These are phyloP conservation scores for Drosophila setosimentum DNA, from an alignment of 2,888 invertebrate genomes.

Conservation along the genomic window DNA sequence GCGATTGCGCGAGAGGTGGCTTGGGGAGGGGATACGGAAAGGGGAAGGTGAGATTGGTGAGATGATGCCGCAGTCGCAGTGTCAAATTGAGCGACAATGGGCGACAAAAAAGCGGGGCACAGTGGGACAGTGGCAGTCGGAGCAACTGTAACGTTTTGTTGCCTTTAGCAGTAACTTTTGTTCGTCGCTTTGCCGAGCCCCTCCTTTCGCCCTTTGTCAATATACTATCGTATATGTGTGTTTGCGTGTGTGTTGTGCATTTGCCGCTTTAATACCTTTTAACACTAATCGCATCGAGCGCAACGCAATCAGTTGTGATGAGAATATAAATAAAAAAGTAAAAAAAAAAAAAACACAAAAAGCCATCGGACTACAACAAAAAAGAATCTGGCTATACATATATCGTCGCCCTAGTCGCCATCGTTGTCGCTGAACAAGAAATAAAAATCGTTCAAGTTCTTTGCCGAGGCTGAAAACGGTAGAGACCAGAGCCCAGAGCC, in stretches of 20 bases:
- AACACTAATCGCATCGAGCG: conserved; percentile 84
- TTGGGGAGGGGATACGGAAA: neutral
- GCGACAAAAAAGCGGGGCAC: conserved; percentile 71
- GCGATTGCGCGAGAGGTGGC: neutral
- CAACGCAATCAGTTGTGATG: conserved; percentile 85
- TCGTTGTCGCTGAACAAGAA: conserved; percentile 77
- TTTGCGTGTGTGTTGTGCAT: conserved; percentile 82
- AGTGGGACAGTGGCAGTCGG: conserved; percentile 80
- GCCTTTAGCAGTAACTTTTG: conserved; percentile 56
- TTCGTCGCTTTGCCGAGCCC: neutral
- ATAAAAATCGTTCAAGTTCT: conserved; percentile 81
- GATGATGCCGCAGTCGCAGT: conserved; percentile 56
- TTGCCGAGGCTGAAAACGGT: conserved; percentile 56
- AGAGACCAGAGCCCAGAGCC: conserved; percentile 46
- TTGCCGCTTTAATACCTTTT: conserved; percentile 85
- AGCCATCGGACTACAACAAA: conserved; percentile 47
- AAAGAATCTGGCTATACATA: conserved; percentile 54
- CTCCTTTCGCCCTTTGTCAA: conserved; percentile 24
- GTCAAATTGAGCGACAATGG: conserved; percentile 83
- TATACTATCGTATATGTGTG: conserved; percentile 45
- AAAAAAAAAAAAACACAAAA: conserved; percentile 46
- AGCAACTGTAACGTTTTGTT: conserved; percentile 81
- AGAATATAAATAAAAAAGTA: conserved; percentile 83
- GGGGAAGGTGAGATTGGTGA: conserved; percentile 20
- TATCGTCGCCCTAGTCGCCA: conserved; percentile 77